Conservation (phyloP, 1,140 invertebrate species). For the Drosophila oshimai region DNA sequence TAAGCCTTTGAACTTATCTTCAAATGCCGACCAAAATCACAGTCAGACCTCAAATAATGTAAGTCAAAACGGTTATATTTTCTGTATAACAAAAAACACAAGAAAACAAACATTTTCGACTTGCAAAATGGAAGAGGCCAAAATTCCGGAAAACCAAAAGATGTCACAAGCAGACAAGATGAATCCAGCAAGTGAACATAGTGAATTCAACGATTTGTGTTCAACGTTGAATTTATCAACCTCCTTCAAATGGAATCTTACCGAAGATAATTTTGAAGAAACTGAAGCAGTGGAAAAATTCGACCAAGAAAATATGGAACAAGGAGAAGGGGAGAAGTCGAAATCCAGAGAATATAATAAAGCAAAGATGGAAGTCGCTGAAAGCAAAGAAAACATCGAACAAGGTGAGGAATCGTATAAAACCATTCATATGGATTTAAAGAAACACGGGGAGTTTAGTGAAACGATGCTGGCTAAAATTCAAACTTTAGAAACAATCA, state of each 20-base stretch:
- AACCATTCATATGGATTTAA: too few relatives aligned
- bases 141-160: background rate
- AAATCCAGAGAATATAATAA: background rate
- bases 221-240: background rate
- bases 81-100: background rate
- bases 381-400: background rate
- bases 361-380: background rate
- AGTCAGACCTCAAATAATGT: conserved; percentile 16
- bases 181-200: conserved; percentile 1
- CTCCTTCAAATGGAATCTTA: too few relatives aligned
- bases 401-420: too few relatives aligned
- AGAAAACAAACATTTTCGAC: background rate
- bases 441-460: background rate
- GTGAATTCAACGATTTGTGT: background rate
- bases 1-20: conserved; percentile 25
- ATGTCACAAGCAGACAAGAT: background rate
- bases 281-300: background rate
- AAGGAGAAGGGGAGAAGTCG: background rate
- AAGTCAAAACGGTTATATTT: conserved; percentile 9
- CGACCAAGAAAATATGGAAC: background rate
- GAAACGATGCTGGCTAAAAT: background rate
- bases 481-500: background rate
- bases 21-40: background rate
- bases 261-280: background rate
- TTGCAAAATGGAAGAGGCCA: conserved; percentile 4